Evolutionary conservation across 2,888 invertebrate species (phyloP).

Genomic region (Heliothis peltigera): DNA sequence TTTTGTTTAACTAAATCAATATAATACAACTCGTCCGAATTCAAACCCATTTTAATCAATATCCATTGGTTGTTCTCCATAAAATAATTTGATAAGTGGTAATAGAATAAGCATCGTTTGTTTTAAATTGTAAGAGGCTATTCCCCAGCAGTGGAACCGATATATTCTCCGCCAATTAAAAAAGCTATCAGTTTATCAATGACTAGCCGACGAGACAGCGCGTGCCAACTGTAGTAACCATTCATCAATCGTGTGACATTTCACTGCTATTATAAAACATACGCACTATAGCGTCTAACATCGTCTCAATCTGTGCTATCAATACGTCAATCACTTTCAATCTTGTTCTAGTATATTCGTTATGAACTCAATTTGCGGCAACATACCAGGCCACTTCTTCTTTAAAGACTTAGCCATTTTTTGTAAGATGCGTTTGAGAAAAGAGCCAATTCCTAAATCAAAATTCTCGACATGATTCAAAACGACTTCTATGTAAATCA

Average conservation of each 20-base stretch:
- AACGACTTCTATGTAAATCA: no score
- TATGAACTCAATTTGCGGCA: neutral
- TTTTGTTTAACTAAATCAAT: no score
- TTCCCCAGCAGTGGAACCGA: neutral
- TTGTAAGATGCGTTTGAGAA: neutral
- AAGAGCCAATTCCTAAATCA: neutral
- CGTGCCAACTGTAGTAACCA: conserved; percentile 20
- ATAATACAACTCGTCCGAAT: no score
- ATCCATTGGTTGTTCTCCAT: no score
- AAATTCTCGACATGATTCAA: no score
- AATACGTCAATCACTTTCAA: neutral
- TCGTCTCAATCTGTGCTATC: neutral
- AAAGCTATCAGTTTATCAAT: conserved; percentile 14
- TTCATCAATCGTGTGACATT: conserved; percentile 21
- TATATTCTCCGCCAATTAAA: neutral
- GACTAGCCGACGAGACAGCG: neutral
- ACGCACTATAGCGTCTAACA: neutral
- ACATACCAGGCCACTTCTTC: neutral
- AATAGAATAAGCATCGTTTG: no score
- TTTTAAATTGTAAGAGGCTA: no score
- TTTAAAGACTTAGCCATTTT: neutral
- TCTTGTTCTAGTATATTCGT: neutral
- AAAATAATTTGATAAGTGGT: no score
- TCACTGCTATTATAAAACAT: conserved; percentile 37
- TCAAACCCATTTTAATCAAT: no score